Evolutionary conservation across 2,888 invertebrate genomes (phyloP).

Genomic region (Watsonalla binaria): DNA sequence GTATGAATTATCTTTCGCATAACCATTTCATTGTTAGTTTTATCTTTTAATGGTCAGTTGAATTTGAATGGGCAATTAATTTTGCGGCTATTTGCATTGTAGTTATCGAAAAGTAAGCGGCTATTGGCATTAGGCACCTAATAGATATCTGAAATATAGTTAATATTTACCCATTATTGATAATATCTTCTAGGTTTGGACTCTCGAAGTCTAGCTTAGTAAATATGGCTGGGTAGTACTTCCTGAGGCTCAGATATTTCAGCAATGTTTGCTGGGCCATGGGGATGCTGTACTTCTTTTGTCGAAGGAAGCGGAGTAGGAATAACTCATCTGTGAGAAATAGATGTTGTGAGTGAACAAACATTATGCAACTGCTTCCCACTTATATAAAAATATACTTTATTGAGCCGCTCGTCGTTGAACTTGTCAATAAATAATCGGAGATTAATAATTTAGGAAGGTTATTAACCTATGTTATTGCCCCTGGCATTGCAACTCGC

Average conservation of each 20-base stretch:
- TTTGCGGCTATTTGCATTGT: not conserved
- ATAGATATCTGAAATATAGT: not conserved
- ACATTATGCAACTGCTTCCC: too few species aligned
- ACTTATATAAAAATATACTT: too few species aligned
- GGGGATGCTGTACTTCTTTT: constrained; percentile 87
- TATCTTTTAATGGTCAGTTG: too few species aligned
- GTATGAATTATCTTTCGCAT: too few species aligned
- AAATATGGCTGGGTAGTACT: constrained; percentile 82
- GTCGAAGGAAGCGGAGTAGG: constrained; percentile 85
- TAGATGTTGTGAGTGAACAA: too few species aligned
- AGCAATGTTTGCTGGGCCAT: constrained; percentile 88
- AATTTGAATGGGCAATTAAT: too few species aligned
- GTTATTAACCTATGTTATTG: too few species aligned
- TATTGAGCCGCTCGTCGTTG: too few species aligned
- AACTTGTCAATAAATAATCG: too few species aligned
- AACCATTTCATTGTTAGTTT: too few species aligned
- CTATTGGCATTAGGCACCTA: not conserved
- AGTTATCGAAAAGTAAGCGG: not conserved
- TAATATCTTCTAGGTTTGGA: constrained; percentile 79
- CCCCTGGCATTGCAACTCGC: too few species aligned
- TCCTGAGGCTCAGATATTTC: constrained; percentile 86
- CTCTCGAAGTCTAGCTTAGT: constrained; percentile 82
- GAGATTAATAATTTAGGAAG: too few species aligned
- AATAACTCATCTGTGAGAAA: constrained; percentile 82
- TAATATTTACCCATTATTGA: constrained; percentile 80